These are phyloP conservation scores for Monochamus saltuarius DNA, from an alignment of 1,140 invertebrate genomes.

Conservation along the genomic window DNA sequence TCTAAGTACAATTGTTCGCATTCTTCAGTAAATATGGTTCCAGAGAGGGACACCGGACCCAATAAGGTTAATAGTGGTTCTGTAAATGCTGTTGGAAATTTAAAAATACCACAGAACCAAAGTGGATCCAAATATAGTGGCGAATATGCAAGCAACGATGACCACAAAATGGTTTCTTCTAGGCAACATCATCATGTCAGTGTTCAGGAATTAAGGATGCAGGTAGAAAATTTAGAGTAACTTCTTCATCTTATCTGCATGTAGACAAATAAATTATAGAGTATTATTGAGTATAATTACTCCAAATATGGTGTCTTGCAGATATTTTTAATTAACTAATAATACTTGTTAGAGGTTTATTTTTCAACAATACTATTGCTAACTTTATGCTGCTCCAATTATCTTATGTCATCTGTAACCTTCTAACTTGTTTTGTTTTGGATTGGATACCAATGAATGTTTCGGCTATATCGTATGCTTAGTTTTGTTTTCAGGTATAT, in stretches of 20 bases:
- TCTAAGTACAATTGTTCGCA: conserved; percentile 47
- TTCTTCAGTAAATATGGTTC: conserved; percentile 57
- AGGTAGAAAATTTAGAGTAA: conserved; percentile 46
- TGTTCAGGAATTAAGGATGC: conserved; percentile 62
- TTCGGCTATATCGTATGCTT: too few species aligned
- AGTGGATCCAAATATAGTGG: conserved; percentile 49
- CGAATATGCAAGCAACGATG: conserved; percentile 56
- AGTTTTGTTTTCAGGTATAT: too few species aligned
- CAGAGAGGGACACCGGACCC: conserved; percentile 59
- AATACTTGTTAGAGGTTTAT: too few species aligned
- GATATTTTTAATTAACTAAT: too few species aligned
- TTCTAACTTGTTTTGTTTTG: too few species aligned
- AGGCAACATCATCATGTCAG: conserved; percentile 63
- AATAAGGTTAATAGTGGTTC: conserved; percentile 52
- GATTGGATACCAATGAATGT: too few species aligned
- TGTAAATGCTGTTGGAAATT: conserved; percentile 45
- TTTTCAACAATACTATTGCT: too few species aligned
- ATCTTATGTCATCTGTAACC: too few species aligned
- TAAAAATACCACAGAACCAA: conserved; percentile 35
- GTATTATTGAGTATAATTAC: conserved; percentile 8
- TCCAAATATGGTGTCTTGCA: too few species aligned
- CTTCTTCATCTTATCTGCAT: conserved; percentile 2
- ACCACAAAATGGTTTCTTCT: conserved; percentile 50
- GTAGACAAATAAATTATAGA: conserved; percentile 10
- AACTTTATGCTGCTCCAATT: too few species aligned